Base-by-base conservation (phyloP, 2,797 vertebrate genomes). In the Melopsittacus undulatus region DNA sequence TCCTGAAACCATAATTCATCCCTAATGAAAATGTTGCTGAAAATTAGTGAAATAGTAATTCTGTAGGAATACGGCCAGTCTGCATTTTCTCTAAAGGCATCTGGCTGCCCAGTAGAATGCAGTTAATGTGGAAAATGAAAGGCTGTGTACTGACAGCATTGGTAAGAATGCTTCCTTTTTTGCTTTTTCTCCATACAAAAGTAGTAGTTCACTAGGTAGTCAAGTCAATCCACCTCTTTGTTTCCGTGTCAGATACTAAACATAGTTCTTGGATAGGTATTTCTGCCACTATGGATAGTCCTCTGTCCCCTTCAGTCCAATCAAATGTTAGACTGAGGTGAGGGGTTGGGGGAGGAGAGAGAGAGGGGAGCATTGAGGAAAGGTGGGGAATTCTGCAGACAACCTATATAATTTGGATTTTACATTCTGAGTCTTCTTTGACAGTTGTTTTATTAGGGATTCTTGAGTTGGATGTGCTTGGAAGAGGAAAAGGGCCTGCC, bases 21-120 rank as follows among this genome's bases (percentile, higher is more conserved):
- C 12, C 64, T 87, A 76, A 84, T 75, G 78, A 94, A 95, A 90
- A 81, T 78, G 45, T 79, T 93, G 54, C 70, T 89, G 82, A 84
- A 90, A 95, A 89, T 66, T 76, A 94, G 67, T 36, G 67, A 87
- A 87, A 67, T 36, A 72, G 48, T 82, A 78, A 79, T 89, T 87
- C 75, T 66, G n/a, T 68, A 79, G 72, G 57, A 76, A 88, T 80
- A 76, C 51, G 59, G 34, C 30, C 56, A 84, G 24, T 78, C 76
- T 88, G 63, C 61, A 36, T 94, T 95, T 74, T 88, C 83, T 87
- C 73, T 56, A 72, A 59, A 94, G 83, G 42, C 5, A 0, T 87
- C 77, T 79, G 84, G 29, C 87, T 92, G 82, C 59, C 59, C 72
- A 27, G 17, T 66, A 52, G 78, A 92, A 87, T 87, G 42, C 59